A percentile compares a stretch with the other conserved stretches of the same genome.
phyloP scores from a whole-genome alignment of 2,113 vertebrate genomes.

The Nyctereutes procyonoides region DNA sequence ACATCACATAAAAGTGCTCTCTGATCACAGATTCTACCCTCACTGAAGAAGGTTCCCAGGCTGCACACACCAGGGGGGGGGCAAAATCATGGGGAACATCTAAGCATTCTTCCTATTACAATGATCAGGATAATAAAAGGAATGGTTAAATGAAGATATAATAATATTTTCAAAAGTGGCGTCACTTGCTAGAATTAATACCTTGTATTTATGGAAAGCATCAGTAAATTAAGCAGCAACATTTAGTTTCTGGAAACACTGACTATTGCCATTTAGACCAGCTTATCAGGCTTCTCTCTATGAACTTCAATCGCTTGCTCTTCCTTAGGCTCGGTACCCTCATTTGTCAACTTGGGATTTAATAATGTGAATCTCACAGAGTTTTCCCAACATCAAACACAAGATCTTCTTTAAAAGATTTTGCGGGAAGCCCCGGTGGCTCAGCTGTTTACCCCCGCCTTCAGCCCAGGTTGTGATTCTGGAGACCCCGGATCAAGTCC shows the following conservation, averaged over 20 bases:
- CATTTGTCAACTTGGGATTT: neutral
- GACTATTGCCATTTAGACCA: neutral
- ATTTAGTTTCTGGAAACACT: neutral
- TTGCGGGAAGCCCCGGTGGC: neutral
- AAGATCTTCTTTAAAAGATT: neutral
- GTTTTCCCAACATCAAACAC: neutral
- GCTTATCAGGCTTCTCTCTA: neutral
- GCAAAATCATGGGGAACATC: neutral
- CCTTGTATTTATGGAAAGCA: neutral
- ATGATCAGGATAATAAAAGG: neutral
- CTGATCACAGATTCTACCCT: neutral
- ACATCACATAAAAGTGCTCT: neutral
- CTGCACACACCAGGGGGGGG: accelerated
- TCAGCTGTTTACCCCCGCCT: no score
- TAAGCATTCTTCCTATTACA: neutral
- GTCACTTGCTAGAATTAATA: neutral
- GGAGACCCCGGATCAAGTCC: no score
- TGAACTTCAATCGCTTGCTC: neutral
- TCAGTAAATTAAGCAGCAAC: neutral
- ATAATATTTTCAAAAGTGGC: neutral
- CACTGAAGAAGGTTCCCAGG: neutral
- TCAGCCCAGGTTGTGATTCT: no score
- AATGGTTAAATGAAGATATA: neutral
- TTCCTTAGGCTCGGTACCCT: neutral
- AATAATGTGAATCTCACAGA: neutral